These are phyloP conservation scores for Melolontha melolontha DNA, from an alignment of 2,888 invertebrate species.

Conservation along the genomic window DNA sequence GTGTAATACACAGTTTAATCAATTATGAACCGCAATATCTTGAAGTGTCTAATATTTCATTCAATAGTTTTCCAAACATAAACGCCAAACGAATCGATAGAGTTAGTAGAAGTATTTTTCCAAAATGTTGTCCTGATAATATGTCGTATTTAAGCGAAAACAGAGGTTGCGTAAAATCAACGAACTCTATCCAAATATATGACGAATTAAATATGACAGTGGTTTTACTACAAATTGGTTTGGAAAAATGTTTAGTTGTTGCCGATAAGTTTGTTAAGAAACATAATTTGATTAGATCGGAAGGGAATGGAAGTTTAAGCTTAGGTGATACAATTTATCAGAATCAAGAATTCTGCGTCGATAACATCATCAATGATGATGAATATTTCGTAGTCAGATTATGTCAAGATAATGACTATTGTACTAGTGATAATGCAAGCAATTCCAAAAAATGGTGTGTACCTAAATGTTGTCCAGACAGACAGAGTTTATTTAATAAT, in stretches of 20 bases:
- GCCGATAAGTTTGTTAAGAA: constrained; percentile 10
- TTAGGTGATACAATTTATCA: not conserved
- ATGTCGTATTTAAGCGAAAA: constrained; percentile 1
- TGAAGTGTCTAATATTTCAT: not conserved
- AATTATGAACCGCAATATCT: constrained; percentile 2
- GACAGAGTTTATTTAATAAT: not conserved
- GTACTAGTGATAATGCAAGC: not conserved
- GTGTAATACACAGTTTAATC: not conserved
- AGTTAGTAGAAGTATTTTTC: not conserved
- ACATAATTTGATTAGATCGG: not conserved
- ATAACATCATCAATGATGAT: not conserved
- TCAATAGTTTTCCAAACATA: not conserved
- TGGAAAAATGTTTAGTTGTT: not conserved
- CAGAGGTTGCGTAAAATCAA: constrained; percentile 3
- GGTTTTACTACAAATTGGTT: constrained; percentile 7
- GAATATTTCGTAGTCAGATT: constrained; percentile 9
- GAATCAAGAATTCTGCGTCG: constrained; percentile 1
- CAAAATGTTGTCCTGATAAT: constrained; percentile 4
- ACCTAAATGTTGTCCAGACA: constrained; percentile 11
- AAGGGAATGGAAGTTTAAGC: not conserved
- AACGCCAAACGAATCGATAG: not conserved
- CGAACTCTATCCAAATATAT: not conserved
- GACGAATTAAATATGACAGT: constrained; percentile 19
- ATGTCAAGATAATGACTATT: constrained; percentile 4
- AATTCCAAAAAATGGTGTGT: constrained; percentile 10